These are phyloP conservation scores for Butorides virescens DNA, from an alignment of 2,113 vertebrate species.

Conservation along the genomic window DNA sequence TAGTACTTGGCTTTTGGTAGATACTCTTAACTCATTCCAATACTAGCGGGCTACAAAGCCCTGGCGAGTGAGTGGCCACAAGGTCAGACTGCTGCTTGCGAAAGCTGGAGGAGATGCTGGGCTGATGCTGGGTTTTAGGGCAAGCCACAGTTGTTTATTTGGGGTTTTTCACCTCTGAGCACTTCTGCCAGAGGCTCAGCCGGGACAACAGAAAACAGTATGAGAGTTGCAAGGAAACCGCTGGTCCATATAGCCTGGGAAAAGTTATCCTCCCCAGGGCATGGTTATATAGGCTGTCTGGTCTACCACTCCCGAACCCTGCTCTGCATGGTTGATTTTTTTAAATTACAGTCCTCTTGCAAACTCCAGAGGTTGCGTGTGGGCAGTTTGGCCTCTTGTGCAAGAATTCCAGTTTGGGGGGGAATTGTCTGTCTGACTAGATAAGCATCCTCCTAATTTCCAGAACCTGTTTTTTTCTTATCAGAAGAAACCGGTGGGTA, in stretches of 20 bases:
- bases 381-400: not conserved
- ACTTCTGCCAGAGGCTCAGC: not conserved
- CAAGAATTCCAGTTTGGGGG: not conserved
- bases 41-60: accelerated
- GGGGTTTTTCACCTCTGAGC: not conserved
- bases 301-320: not conserved
- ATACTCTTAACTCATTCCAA: accelerated
- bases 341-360: not conserved
- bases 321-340: not conserved
- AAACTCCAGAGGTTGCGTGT: not conserved
- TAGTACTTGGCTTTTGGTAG: accelerated
- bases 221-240: not conserved
- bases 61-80: not conserved
- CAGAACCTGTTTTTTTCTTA: not conserved
- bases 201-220: not conserved
- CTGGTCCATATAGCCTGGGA: not conserved
- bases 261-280: not conserved
- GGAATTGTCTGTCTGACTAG: not conserved
- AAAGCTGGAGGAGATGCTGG: not conserved
- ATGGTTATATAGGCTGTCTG: not conserved
- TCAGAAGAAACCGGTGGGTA: not conserved
- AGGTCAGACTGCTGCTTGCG: not conserved
- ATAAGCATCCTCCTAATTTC: not conserved
- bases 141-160: not conserved
- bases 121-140: not conserved